Base-by-base conservation (phyloP, 2,797 vertebrate species). In the Australoheros facetus region DNA sequence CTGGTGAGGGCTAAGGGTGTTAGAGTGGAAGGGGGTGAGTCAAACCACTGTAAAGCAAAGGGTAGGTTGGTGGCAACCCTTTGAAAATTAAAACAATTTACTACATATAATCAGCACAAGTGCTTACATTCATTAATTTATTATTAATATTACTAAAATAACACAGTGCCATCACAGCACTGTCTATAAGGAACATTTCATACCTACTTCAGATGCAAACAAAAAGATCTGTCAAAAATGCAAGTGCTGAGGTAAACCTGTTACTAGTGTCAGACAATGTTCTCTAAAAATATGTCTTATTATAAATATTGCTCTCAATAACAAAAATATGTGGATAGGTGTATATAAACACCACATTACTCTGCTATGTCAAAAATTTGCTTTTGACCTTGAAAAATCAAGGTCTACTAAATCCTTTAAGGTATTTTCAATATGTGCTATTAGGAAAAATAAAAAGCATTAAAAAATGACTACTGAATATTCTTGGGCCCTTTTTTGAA, bases 371-470 rank as follows among this genome's bases (percentile, higher is more conserved):
- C 16, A 0, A 10, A 53, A 28, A 12, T 23, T 19, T 66, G 42
- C 42, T 66, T 66, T 48, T 19, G 62, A 66, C 42, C 10, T 48
- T 0, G 28, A 19, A 66, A 26, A 62, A 66, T 4, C 23, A 66
- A 48, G 23, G 12, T 66, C 28, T 66, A 48, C 39, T n/a, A 69
- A 30, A 17, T 30, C 28, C 42, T 30, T 69, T 19, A 69, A 12
- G 0, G 42, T 69, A 1, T 69, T 69, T 69, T 51, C 26, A 69
- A 3, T 66, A 48, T 30, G 9, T 30, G 26, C 30, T 48, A 66
- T 66, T 66, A 28, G 62, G 23, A 30, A 48, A 69, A 69, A 69
- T 51, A 30, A 69, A 66, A 48, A 48, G 14, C 12, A 69, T 28
- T 66, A 28, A 69, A 13, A 66, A 28, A 23, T 45, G 17, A 66